Conservation (phyloP, 2,797 vertebrate species). For the Margarornis squamiger region DNA sequence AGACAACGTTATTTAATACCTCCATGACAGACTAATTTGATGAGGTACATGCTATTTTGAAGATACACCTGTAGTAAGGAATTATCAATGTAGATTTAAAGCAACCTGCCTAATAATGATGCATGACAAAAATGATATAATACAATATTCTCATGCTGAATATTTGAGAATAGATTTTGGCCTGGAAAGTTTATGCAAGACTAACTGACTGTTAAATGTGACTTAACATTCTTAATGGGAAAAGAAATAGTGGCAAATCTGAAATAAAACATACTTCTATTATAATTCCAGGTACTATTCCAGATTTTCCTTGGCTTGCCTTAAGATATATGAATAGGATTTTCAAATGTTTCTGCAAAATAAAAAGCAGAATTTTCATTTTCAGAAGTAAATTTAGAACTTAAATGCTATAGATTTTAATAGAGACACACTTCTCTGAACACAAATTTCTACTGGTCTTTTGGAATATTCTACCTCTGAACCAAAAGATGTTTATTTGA, state of each 20-base stretch:
- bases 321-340: not conserved
- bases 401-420: not conserved
- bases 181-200: not conserved
- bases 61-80: not conserved
- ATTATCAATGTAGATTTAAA: not conserved
- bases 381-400: not conserved
- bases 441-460: not conserved
- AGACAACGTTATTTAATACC: not conserved
- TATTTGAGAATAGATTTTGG: not conserved
- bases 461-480: not conserved
- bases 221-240: not conserved
- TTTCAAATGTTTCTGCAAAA: not conserved
- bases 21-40: not conserved
- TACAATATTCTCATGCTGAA: not conserved
- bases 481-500: not conserved
- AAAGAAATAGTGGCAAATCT: not conserved
- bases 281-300: not conserved
- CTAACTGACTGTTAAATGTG: not conserved
- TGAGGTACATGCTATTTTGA: not conserved
- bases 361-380: not conserved
- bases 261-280: not conserved
- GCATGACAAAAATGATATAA: not conserved
- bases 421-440: not conserved
- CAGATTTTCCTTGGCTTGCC: not conserved
- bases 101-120: not conserved